Conservation (phyloP, 1,140 invertebrate species). For the Macrobrachium rosenbergii region DNA sequence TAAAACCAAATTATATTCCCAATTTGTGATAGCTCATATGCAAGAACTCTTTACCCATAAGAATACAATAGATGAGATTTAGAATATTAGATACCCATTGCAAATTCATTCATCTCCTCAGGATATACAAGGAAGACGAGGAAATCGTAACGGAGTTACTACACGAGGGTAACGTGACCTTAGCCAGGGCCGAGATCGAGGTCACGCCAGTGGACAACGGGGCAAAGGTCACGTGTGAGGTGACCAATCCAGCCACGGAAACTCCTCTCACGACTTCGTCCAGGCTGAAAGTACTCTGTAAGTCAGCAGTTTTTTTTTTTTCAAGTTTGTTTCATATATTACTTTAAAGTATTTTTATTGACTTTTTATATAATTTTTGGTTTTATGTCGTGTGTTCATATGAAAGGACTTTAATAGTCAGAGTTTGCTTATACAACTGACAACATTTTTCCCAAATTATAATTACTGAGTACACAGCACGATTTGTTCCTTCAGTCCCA, state of each 20-base stretch:
- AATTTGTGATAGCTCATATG: neutral
- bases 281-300: constrained; percentile 16
- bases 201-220: constrained; percentile 30
- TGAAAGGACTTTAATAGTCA: too few relatives aligned
- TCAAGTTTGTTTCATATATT: neutral
- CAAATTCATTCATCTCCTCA: neutral
- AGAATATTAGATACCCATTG: neutral
- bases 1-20: too few relatives aligned
- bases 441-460: too few relatives aligned
- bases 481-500: too few relatives aligned
- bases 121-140: constrained; percentile 25
- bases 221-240: constrained; percentile 17
- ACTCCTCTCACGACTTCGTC: neutral
- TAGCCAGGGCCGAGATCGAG: neutral
- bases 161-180: neutral
- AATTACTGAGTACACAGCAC: too few relatives aligned
- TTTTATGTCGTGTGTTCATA: too few relatives aligned
- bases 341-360: neutral
- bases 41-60: neutral
- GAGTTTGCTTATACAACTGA: too few relatives aligned
- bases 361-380: too few relatives aligned
- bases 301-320: neutral
- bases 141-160: neutral
- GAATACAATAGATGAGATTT: neutral
- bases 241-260: constrained; percentile 7